Percentiles rank a stretch among this genome's conserved stretches.
Conservation (phyloP, 2,888 invertebrate genomes). For the Sabatieria punctata region DNA sequence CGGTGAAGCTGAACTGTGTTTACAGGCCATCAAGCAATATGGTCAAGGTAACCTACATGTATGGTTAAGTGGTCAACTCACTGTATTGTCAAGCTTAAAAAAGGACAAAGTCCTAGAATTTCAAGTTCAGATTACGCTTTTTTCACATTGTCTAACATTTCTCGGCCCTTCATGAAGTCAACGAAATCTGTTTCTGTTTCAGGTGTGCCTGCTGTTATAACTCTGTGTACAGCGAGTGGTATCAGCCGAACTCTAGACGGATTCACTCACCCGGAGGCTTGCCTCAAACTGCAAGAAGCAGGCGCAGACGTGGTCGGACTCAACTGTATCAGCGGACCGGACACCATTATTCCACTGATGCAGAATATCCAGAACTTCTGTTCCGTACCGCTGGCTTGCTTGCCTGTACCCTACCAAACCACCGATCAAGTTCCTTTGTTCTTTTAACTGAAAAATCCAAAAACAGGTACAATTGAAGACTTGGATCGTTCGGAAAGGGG, state of each 20-base stretch:
- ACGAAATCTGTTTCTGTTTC: no score
- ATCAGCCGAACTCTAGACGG: slow-evolving; percentile 25
- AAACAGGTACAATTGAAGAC: not conserved
- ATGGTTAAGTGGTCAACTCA: no score
- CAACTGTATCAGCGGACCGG: slow-evolving; percentile 27
- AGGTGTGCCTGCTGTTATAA: no score
- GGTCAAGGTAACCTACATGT: no score
- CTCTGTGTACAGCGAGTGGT: no score
- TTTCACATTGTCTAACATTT: no score
- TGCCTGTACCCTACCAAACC: slow-evolving; percentile 25
- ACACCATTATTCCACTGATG: slow-evolving; percentile 22
- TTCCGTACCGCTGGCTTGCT: slow-evolving; percentile 24
- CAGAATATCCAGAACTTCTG: slow-evolving; percentile 18
- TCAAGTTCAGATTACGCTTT: no score
- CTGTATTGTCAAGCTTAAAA: no score
- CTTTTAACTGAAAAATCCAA: slow-evolving; percentile 17
- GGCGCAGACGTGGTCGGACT: slow-evolving; percentile 28
- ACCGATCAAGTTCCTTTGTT: slow-evolving; percentile 17
- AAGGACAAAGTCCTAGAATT: no score
- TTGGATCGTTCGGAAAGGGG: not conserved
- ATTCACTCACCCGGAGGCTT: slow-evolving; percentile 22
- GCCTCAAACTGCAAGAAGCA: slow-evolving; percentile 19
- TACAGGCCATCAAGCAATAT: not conserved
- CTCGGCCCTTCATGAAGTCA: no score
- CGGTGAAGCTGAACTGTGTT: not conserved